Evolutionary conservation across 92 coral and sea anemone genomes (phyloP).

Genomic region (Parazoanthus swiftii): DNA sequence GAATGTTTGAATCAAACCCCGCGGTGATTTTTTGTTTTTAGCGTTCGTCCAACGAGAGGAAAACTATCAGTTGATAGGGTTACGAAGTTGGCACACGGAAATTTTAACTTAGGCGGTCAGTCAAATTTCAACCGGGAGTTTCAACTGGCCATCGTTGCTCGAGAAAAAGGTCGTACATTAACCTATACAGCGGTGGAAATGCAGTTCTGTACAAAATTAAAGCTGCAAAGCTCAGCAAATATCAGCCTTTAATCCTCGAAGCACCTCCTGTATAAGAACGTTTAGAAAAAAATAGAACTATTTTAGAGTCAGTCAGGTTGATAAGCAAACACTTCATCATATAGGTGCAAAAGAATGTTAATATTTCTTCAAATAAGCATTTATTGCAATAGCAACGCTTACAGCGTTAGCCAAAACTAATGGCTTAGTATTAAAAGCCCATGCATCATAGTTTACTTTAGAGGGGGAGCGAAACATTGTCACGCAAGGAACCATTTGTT

Average conservation of each 20-base stretch:
- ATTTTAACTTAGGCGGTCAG: too few species aligned
- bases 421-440: neutral
- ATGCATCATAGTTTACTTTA: neutral
- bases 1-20: conserved; percentile 10
- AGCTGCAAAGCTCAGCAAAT: too few species aligned
- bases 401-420: neutral
- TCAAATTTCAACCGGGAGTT: too few species aligned
- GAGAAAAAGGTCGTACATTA: neutral
- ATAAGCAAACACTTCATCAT: too few species aligned
- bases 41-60: neutral
- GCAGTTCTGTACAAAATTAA: too few species aligned
- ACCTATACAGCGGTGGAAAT: too few species aligned
- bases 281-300: neutral
- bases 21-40: neutral
- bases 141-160: neutral
- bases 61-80: neutral
- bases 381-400: neutral
- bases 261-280: neutral
- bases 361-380: neutral
- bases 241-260: neutral
- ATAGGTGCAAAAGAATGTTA: neutral
- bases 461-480: too few species aligned
- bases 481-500: too few species aligned
- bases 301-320: neutral
- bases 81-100: too few species aligned